Conservation (phyloP, 2,113 vertebrate species). For the Clarias gariepinus region DNA sequence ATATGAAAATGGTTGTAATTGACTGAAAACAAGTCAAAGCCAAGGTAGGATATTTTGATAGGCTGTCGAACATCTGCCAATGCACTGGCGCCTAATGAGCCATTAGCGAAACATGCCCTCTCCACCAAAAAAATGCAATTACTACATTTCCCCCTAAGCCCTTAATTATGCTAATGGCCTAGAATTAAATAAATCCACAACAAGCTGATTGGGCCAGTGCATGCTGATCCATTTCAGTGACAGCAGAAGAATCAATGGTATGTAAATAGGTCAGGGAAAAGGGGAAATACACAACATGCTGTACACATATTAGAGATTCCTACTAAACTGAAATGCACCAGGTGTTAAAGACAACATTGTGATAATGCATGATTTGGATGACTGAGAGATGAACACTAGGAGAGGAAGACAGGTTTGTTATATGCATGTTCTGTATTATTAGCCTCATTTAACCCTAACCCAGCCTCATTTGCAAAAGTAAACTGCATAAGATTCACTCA, state of each 20-base stretch:
- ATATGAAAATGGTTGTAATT: constrained; percentile 47
- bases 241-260: constrained; percentile 71
- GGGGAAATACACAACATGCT: constrained; percentile 38
- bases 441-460: constrained; percentile 35
- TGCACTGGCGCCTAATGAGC: constrained; percentile 75
- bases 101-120: constrained; percentile 77
- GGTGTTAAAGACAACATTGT: constrained; percentile 46
- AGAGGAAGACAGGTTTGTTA: constrained; percentile 19
- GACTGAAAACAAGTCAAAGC: constrained; percentile 56
- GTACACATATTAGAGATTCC: constrained; percentile 41
- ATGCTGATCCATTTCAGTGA: constrained; percentile 64
- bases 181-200: constrained; percentile 79
- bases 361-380: constrained; percentile 40
- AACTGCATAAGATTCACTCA: neutral
- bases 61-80: constrained; percentile 75
- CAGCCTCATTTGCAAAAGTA: neutral
- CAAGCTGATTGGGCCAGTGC: constrained; percentile 69
- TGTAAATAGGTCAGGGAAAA: constrained; percentile 71
- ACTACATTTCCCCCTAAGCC: constrained; percentile 79
- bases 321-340: constrained; percentile 37
- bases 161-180: constrained; percentile 78
- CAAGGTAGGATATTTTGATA: constrained; percentile 56
- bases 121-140: constrained; percentile 79
- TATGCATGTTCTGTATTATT: constrained; percentile 25
- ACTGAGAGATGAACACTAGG: constrained; percentile 23